Evolutionary conservation across 2,888 invertebrate genomes (phyloP).

Genomic region (Aradus depressus): DNA sequence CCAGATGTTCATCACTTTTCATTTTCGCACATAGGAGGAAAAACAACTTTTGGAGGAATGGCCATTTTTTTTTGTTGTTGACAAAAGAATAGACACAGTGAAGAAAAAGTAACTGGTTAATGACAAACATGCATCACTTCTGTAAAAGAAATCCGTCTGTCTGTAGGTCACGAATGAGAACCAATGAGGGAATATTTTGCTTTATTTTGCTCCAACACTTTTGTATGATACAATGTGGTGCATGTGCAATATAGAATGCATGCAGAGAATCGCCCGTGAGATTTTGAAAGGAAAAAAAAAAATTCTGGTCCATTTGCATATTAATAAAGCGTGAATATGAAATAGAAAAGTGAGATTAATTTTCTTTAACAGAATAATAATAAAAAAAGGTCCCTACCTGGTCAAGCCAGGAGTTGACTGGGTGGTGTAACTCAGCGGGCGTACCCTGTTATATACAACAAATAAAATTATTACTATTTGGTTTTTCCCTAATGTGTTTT

Average conservation of each 20-base stretch:
- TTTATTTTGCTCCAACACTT: neutral
- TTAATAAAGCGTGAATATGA: constrained; percentile 19
- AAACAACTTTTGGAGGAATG: too few relatives aligned
- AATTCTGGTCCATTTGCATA: constrained; percentile 8
- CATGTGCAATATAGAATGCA: constrained; percentile 1
- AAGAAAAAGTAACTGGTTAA: too few relatives aligned
- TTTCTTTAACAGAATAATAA: constrained; percentile 13
- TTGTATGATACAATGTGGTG: neutral
- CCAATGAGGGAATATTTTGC: too few relatives aligned
- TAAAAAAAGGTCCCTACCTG: constrained; percentile 33
- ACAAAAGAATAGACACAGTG: too few relatives aligned
- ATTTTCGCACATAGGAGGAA: too few relatives aligned
- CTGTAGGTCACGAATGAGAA: too few relatives aligned
- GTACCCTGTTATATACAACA: constrained; percentile 31
- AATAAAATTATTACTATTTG: constrained; percentile 13
- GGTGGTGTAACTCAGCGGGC: constrained; percentile 31
- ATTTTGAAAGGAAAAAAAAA: constrained; percentile 7
- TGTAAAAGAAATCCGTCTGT: too few relatives aligned
- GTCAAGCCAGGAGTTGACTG: constrained; percentile 33
- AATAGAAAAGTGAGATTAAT: constrained; percentile 14
- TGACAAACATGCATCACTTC: too few relatives aligned
- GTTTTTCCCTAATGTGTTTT: constrained; percentile 3
- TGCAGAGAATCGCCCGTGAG: constrained; percentile 4
- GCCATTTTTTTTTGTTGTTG: too few relatives aligned
- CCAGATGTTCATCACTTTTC: too few relatives aligned